A percentile compares a stretch with the other conserved stretches of the same genome.
These are phyloP conservation scores for Magallana ariakensis DNA, from an alignment of 1,140 invertebrate species.

Conservation along the genomic window DNA sequence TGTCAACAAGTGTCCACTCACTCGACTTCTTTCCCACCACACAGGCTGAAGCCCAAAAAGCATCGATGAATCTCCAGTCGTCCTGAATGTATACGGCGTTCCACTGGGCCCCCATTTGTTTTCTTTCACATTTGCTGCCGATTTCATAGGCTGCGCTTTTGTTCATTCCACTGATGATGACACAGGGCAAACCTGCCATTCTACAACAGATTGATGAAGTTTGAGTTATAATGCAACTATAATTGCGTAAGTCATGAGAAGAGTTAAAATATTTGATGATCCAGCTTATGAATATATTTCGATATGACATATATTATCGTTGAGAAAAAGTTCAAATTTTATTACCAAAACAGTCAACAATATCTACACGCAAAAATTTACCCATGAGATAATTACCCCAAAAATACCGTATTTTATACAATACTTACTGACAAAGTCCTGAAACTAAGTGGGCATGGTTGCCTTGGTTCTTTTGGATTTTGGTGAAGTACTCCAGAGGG, in stretches of 20 bases:
- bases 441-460: constrained; percentile 76
- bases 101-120: constrained; percentile 77
- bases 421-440: constrained; percentile 74
- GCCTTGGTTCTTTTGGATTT: constrained; percentile 72
- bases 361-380: no score
- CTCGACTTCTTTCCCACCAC: constrained; percentile 72
- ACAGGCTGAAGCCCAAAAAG: constrained; percentile 76
- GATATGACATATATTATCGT: no score
- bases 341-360: no score
- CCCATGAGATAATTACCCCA: no score
- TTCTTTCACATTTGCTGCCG: constrained; percentile 69
- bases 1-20: constrained; percentile 75
- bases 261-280: no score
- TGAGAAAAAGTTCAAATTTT: no score
- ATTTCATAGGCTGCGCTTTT: constrained; percentile 78
- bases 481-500: constrained; percentile 74
- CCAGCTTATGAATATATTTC: no score
- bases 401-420: no score
- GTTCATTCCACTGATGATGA: constrained; percentile 76
- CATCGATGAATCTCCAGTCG: constrained; percentile 76
- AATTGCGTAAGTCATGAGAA: no score
- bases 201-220: constrained; percentile 56
- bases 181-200: constrained; percentile 74
- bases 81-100: constrained; percentile 75
- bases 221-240: no score